Percentiles rank a stretch among this genome's conserved stretches.
Conservation (phyloP, 2,113 vertebrate genomes). For the Mohoua ochrocephala region DNA sequence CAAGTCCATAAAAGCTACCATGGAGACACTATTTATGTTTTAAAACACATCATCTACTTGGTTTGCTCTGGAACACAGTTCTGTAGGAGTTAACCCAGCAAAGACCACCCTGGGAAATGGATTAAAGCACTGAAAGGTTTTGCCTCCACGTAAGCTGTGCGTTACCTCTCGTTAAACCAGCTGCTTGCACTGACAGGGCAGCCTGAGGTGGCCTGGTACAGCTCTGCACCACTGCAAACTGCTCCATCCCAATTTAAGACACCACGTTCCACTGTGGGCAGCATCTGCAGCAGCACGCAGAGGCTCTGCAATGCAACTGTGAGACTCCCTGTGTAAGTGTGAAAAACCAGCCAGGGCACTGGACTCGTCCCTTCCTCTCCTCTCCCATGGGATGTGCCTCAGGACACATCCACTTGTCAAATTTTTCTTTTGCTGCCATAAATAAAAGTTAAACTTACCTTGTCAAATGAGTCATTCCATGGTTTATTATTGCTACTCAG, state of each 20-base stretch:
- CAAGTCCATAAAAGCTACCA: background rate
- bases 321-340: background rate
- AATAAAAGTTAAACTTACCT: background rate
- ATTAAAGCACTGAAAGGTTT: background rate
- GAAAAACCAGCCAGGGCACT: background rate
- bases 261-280: fast-evolving
- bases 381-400: background rate
- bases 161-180: background rate
- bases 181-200: background rate
- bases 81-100: background rate
- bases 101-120: background rate
- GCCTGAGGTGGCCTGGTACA: background rate
- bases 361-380: background rate
- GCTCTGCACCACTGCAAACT: background rate
- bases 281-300: background rate
- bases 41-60: background rate
- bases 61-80: background rate
- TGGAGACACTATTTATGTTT: background rate
- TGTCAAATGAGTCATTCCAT: background rate
- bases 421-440: background rate
- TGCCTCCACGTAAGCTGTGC: background rate
- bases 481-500: background rate
- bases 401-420: background rate
- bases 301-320: background rate
- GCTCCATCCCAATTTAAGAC: background rate